Evolutionary conservation across 2,113 vertebrate genomes (phyloP), one percentile per base, ranked within the genome.

Genomic region (Eulemur macaco): DNA sequence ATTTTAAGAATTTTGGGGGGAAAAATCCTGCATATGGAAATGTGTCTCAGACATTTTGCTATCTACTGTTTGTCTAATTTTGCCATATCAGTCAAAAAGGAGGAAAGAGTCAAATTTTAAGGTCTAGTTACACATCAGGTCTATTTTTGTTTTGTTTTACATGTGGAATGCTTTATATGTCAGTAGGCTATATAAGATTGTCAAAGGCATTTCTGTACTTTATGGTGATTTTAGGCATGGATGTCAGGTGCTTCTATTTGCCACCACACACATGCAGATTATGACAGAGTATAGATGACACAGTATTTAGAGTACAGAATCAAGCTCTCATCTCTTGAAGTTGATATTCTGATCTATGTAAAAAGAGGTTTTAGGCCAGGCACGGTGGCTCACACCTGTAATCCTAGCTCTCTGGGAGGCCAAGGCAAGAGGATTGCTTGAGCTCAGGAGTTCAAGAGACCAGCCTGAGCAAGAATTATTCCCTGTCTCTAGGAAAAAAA

Each of bases 311-410:
- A 87, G 20, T 69, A 5, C 12, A 69, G 52, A 86, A 63, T 80
- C 81, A 69, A 81, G 29, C 37, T 73, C 31, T 91, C n/a, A n/a
- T 77, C 31, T 88, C 86, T 94, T 91, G 74, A 89, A 93, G 29
- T 76, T 86, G 50, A 86, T 93, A 18, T 34, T 76, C 29, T 95
- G 81, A 86, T 23, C 42, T 86, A 39, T 89, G 5, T 89, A 71
- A 69, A 92, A 56, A 85, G 39, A 89, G 17, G 21, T 80, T 52
- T 58, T 81, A 63, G 47, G 60, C 60, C 27, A 12, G 27, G 60
- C 12, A 4, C 5, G 27, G 60, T 29, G 11, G 60, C 27, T 63
- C 25, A 63, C 25, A 25, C 25, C 60, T 63, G 27, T 63, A 63
- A 63, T 63, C 60, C 60, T 29, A 63, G 27, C 60, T 29, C 27